phyloP scores from a whole-genome alignment of 2,797 vertebrate species.

The Chloroceryle inda region DNA sequence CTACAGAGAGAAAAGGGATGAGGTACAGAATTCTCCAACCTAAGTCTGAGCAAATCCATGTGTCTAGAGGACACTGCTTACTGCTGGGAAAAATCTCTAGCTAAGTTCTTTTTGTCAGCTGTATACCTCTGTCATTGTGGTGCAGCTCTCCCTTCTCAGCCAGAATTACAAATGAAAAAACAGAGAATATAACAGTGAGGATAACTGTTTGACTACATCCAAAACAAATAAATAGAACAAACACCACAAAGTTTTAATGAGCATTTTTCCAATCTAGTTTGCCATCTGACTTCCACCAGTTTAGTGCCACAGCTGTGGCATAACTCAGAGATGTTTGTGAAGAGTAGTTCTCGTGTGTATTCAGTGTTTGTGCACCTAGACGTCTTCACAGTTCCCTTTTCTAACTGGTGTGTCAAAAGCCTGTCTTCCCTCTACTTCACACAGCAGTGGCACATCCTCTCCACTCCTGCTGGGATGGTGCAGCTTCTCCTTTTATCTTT shows the following conservation, averaged over 20 bases:
- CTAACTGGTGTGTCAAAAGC: not conserved
- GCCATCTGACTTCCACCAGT: not conserved
- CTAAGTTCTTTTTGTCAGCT: not conserved
- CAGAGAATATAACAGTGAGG: not conserved
- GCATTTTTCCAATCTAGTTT: not conserved
- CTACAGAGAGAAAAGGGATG: not conserved
- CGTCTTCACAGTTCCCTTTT: not conserved
- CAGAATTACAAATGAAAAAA: not conserved
- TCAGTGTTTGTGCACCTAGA: accelerated
- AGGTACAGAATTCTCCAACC: accelerated
- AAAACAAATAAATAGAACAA: not conserved
- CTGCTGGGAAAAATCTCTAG: not conserved
- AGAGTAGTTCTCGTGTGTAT: not conserved
- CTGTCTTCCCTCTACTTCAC: not conserved
- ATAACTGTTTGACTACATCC: not conserved
- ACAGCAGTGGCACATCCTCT: not conserved
- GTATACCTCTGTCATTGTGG: not conserved
- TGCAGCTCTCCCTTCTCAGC: not conserved
- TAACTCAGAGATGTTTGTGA: not conserved
- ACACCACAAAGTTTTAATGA: not conserved
- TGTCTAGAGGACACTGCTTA: not conserved
- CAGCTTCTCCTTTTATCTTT: not conserved
- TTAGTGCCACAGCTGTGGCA: not conserved
- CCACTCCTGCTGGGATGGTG: not conserved
- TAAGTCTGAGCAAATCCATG: accelerated